Base-by-base conservation (phyloP, 1,140 invertebrate genomes). In the Bombus pyrosoma region DNA sequence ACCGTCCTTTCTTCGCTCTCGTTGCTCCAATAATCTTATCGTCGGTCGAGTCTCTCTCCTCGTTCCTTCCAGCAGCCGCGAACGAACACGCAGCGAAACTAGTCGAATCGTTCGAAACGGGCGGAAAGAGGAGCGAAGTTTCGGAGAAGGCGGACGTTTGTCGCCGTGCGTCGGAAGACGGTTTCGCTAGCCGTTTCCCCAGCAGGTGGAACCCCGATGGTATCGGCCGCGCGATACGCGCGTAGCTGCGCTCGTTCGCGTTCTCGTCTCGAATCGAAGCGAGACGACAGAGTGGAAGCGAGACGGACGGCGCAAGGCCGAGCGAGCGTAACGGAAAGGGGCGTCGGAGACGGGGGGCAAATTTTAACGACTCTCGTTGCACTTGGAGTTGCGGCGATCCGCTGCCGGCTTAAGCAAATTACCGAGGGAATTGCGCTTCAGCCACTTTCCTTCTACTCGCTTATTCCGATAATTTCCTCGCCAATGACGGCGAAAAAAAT, bases 301-400 rank as follows among this genome's bases (percentile, higher is more conserved):
- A n/a, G 79, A 68, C 41, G 79, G 83, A 53, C 47, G 47, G 47
- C 18, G 47, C 47, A 53, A 53, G 47, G 47, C 47, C 47, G 47
- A 22, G 47, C 47, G 18, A 53, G 47, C 47, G 47, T n/a, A 62
- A 82, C 22, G n/a, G 74, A 53, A 8, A 69, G 43, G 9, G 53
- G 43, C 18, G 5, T 3, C n/a, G 34, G 74, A n/a, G 68, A 37
- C 75, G 32, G 66, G 72, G 84, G 84, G 43, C 15, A 91, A 85
- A 91, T 91, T 91, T 91, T 90, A 90, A 90, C 89, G 86, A 90
- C 81, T 90, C 86, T 88, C 89, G 86, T 90, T 90, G 88, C 83
- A 85, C 88, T 82, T 37, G 82, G 53, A 90, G 78, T 90, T 62
- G 89, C 89, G 81, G 89, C 86, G 89, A 87, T 89, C 88, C 85